Conservation (phyloP, 2,113 vertebrate genomes). For the Benitochromis conjunctus region DNA sequence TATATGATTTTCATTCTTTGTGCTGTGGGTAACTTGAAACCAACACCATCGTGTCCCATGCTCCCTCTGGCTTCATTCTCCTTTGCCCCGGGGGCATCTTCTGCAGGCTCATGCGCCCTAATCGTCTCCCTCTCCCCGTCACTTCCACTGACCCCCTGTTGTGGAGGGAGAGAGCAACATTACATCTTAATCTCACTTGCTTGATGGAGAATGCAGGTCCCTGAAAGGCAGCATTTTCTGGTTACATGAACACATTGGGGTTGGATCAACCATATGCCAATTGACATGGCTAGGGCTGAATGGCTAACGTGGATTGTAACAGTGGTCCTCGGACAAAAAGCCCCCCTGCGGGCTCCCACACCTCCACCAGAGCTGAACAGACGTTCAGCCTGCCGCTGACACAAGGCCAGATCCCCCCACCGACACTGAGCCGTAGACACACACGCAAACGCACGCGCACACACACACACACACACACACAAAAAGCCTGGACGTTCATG, state of each 20-base stretch:
- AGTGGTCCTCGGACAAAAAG: constrained; percentile 65
- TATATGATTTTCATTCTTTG: background rate
- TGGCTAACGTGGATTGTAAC: constrained; percentile 62
- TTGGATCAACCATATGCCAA: constrained; percentile 95
- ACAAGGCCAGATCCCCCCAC: constrained; percentile 22
- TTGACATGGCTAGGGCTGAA: constrained; percentile 87
- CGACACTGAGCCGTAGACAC: background rate
- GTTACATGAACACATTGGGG: constrained; percentile 98
- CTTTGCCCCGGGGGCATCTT: constrained; percentile 7
- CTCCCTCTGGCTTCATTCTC: background rate
- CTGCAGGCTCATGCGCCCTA: constrained; percentile 35
- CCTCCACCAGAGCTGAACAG: constrained; percentile 59
- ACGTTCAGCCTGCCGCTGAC: constrained; percentile 45
- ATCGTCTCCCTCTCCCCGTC: constrained; percentile 18
- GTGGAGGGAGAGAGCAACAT: constrained; percentile 81
- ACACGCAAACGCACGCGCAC: background rate
- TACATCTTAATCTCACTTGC: constrained; percentile 96
- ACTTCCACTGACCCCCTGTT: constrained; percentile 68
- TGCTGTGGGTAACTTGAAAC: background rate
- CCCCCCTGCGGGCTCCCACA: constrained; percentile 54
- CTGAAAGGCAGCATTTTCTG: constrained; percentile 98
- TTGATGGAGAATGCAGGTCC: constrained; percentile 87
- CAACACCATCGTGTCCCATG: background rate
- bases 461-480: no score
- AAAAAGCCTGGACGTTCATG: no score